A percentile compares a stretch with the other conserved stretches of the same genome.
Conservation (phyloP, 1,140 invertebrate species). For the Phortica variegata region DNA sequence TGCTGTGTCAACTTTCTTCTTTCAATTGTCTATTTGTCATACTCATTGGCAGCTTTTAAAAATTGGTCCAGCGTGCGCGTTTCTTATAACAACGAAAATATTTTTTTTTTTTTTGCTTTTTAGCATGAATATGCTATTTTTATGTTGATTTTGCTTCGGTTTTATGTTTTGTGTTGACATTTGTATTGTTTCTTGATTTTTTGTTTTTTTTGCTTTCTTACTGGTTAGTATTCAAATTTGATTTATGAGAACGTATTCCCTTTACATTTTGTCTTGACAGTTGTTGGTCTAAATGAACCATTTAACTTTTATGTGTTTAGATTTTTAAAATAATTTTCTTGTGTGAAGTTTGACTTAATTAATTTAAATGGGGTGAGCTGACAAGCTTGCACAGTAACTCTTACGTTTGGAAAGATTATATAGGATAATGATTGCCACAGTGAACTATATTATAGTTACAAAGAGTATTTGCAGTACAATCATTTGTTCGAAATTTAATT, state of each 20-base stretch:
- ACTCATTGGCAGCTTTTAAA: constrained; percentile 43
- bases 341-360: background rate
- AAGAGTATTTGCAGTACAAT: too few relatives aligned
- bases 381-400: too few relatives aligned
- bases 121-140: constrained; percentile 36
- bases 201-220: too few relatives aligned
- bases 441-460: too few relatives aligned
- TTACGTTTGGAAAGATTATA: too few relatives aligned
- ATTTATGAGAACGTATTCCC: constrained; percentile 12
- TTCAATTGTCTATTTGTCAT: constrained; percentile 46
- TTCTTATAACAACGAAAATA: constrained; percentile 19
- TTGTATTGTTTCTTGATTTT: constrained; percentile 18
- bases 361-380: background rate
- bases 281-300: constrained; percentile 24
- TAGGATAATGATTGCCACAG: too few relatives aligned
- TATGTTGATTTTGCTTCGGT: constrained; percentile 35
- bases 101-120: constrained; percentile 31
- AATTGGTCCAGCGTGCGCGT: constrained; percentile 41
- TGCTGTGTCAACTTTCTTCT: constrained; percentile 44
- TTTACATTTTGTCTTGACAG: too few relatives aligned
- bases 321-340: constrained; percentile 9
- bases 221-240: too few relatives aligned
- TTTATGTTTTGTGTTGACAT: constrained; percentile 31
- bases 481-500: too few relatives aligned
- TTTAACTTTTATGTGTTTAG: constrained; percentile 15